Evolutionary conservation across 2,797 vertebrate genomes (phyloP).

Genomic region (Urosaurus nigricauda): DNA sequence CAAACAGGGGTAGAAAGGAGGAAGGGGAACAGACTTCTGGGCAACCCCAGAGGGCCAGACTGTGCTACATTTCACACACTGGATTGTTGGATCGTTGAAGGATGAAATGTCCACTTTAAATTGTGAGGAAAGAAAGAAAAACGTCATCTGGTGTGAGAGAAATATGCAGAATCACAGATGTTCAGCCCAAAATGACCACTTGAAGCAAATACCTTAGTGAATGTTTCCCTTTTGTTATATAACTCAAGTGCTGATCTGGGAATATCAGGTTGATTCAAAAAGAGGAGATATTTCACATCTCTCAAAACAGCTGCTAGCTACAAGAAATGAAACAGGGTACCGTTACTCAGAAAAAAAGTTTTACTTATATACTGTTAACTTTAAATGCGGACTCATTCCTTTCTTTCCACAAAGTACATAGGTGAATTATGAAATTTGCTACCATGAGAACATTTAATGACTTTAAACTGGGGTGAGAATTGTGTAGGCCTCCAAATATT

Average conservation of each 20-base stretch:
- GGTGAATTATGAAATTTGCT: not conserved
- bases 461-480: not conserved
- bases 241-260: conserved; percentile 81
- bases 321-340: conserved; percentile 41
- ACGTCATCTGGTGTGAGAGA: not conserved
- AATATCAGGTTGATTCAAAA: conserved; percentile 78
- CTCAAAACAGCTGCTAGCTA: conserved; percentile 84
- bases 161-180: not conserved
- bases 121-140: not conserved
- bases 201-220: conserved; percentile 81
- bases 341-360: conserved; percentile 11
- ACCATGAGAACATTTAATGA: not conserved
- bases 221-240: conserved; percentile 81
- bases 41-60: no score
- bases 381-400: not conserved
- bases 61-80: not conserved
- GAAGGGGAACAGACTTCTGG: no score
- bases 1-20: no score
- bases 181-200: not conserved
- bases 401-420: not conserved
- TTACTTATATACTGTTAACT: not conserved
- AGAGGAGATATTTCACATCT: conserved; percentile 87
- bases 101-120: not conserved
- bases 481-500: no score
- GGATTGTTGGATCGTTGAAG: not conserved